Evolutionary conservation across 2,113 vertebrate species (phyloP), one percentile per base, ranked within the genome.

Genomic region (Myiozetetes cayanensis): DNA sequence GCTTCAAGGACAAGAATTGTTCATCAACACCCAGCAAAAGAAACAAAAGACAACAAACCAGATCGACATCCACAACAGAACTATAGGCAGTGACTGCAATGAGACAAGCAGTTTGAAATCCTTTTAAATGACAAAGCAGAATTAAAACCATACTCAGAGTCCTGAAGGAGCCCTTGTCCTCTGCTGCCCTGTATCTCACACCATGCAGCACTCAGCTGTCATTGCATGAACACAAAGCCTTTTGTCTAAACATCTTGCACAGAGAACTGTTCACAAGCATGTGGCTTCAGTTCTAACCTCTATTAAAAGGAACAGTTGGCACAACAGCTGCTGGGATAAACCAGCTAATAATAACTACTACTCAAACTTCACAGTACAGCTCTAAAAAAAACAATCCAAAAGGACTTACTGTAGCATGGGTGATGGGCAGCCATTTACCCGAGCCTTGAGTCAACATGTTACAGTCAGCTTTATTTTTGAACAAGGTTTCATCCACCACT

Each of bases 401-500:
- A 1, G 6, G 56, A 43, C 33, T 55, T 72, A 73, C 16, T 78
- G 3, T 18, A 39, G 19, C 30, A 72, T 30, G 39, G 22, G 37
- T 0, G 3, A 39, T 7, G 22, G 61, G 30, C 65, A 67, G 30
- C 30, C 7, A 33, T 53, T 80, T 74, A 77, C 31, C 47, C 6
- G 8, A 93, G 44, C 24, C 49, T 88, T 39, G 22, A 74, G 35
- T 90, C 73, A 68, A 39, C 31, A 28, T 10, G 18, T 75, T 81
- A 74, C 74, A 91, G 70, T 90, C 12, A 35, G 52, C 53, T 86
- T 96, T 94, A 91, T 91, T 96, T 91, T 78, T 90, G n/a, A 91
- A 90, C 41, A 41, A 72, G 59, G 43, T 44, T 91, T 89, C 65
- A 27, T 90, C 44, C 49, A 88, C 28, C 25, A 19, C 63, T 90